A percentile compares a stretch with the other conserved stretches of the same genome.
phyloP scores from a whole-genome alignment of 2,797 vertebrate genomes.

The Coregonus ussuriensis region DNA sequence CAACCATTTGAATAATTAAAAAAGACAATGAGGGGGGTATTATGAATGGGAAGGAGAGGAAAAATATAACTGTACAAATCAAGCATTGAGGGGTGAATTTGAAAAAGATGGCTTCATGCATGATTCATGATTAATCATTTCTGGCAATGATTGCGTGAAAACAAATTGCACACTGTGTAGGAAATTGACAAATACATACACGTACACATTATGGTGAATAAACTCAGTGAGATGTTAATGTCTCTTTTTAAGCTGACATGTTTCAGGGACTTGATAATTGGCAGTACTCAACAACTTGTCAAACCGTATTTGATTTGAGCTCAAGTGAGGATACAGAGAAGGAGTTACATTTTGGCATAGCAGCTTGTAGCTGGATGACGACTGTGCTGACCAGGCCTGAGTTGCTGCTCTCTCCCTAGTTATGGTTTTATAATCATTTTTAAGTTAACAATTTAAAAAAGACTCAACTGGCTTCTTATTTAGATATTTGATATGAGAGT shows the following conservation, averaged over 20 bases:
- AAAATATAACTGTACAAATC: slow-evolving; percentile 64
- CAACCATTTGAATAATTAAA: slow-evolving; percentile 65
- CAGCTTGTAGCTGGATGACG: too few species aligned
- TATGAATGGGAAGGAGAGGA: slow-evolving; percentile 48
- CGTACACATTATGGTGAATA: slow-evolving; percentile 26
- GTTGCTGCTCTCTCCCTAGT: background rate
- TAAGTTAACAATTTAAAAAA: too few species aligned
- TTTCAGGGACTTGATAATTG: slow-evolving; percentile 34
- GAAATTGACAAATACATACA: slow-evolving; percentile 48
- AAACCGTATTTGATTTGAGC: background rate
- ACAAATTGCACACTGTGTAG: slow-evolving; percentile 55
- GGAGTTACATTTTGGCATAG: too few species aligned
- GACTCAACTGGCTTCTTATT: background rate
- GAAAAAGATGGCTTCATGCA: slow-evolving; percentile 58
- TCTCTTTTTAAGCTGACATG: slow-evolving; percentile 37
- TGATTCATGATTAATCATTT: slow-evolving; percentile 72
- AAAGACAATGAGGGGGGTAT: slow-evolving; percentile 52
- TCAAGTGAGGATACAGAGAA: too few species aligned
- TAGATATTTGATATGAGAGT: background rate
- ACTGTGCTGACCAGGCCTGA: too few species aligned
- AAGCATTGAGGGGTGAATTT: slow-evolving; percentile 61
- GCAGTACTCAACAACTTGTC: slow-evolving; percentile 5
- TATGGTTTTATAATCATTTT: too few species aligned
- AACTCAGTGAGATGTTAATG: slow-evolving; percentile 55
- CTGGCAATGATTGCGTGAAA: slow-evolving; percentile 64